Evolutionary conservation across 1,140 invertebrate species (phyloP).

Genomic region (Hypothenemus hampei): DNA sequence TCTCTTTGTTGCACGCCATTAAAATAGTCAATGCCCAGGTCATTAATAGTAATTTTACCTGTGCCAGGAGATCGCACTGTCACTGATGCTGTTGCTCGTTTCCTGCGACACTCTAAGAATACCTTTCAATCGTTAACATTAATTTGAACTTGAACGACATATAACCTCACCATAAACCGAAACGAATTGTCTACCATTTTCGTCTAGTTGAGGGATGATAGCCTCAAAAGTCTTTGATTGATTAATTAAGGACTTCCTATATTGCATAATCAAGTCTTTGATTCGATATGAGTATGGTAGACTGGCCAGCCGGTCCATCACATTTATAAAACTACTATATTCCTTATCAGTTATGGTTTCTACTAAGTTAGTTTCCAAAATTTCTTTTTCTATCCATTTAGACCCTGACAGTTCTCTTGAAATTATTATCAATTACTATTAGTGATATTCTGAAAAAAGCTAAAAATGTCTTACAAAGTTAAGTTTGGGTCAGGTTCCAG

Average conservation of each 20-base stretch:
- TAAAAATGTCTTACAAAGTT: slow-evolving; percentile 52
- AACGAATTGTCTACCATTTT: slow-evolving; percentile 61
- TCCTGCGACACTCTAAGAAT: slow-evolving; percentile 64
- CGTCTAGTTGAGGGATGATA: slow-evolving; percentile 61
- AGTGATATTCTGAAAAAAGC: neutral
- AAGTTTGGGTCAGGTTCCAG: slow-evolving; percentile 53
- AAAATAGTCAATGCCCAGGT: slow-evolving; percentile 72
- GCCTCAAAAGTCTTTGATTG: slow-evolving; percentile 53
- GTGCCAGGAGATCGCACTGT: slow-evolving; percentile 69
- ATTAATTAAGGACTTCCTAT: slow-evolving; percentile 53
- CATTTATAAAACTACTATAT: slow-evolving; percentile 68
- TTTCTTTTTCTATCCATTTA: slow-evolving; percentile 63
- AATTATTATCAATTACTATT: slow-evolving; percentile 4
- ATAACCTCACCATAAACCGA: slow-evolving; percentile 55
- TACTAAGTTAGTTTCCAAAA: slow-evolving; percentile 62
- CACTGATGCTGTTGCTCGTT: slow-evolving; percentile 62
- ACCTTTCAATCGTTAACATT: neutral
- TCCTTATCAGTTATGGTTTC: slow-evolving; percentile 68
- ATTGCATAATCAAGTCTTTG: slow-evolving; percentile 69
- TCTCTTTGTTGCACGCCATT: slow-evolving; percentile 62
- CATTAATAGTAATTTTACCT: slow-evolving; percentile 80
- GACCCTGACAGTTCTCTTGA: slow-evolving; percentile 53
- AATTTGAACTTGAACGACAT: neutral
- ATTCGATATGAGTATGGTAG: slow-evolving; percentile 65
- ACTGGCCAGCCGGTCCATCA: slow-evolving; percentile 64